Evolutionary conservation across 2,113 vertebrate species (phyloP).

Genomic region (Oriolus oriolus): DNA sequence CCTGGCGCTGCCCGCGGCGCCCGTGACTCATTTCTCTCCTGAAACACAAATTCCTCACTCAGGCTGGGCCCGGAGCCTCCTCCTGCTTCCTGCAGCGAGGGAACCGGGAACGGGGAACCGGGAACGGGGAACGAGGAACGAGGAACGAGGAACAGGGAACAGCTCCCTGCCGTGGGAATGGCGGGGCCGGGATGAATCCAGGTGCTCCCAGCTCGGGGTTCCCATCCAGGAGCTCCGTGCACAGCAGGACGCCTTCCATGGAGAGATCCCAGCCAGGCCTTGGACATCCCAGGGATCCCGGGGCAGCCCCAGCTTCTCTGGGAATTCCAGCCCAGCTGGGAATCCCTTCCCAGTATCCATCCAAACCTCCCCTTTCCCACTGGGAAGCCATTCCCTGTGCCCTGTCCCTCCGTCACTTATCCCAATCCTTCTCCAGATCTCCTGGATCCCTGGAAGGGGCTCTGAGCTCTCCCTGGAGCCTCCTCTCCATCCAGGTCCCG

Average conservation of each 20-base stretch:
- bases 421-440: not conserved
- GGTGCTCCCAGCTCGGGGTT: not conserved
- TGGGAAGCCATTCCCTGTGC: not conserved
- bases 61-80: not conserved
- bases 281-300: not conserved
- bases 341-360: not conserved
- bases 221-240: not conserved
- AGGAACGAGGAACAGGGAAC: too few species aligned
- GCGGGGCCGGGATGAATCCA: fast-evolving
- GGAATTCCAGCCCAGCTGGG: not conserved
- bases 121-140: too few species aligned
- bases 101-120: not conserved
- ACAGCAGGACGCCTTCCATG: not conserved
- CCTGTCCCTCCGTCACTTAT: not conserved
- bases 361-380: fast-evolving
- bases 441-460: not conserved
- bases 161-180: fast-evolving
- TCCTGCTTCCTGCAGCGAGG: not conserved
- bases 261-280: not conserved
- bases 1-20: not conserved
- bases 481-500: not conserved
- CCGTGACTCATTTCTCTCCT: not conserved
- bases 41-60: not conserved
- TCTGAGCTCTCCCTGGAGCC: not conserved
- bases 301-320: not conserved